Conservation (phyloP, 2,113 vertebrate genomes). For the Theropithecus gelada region DNA sequence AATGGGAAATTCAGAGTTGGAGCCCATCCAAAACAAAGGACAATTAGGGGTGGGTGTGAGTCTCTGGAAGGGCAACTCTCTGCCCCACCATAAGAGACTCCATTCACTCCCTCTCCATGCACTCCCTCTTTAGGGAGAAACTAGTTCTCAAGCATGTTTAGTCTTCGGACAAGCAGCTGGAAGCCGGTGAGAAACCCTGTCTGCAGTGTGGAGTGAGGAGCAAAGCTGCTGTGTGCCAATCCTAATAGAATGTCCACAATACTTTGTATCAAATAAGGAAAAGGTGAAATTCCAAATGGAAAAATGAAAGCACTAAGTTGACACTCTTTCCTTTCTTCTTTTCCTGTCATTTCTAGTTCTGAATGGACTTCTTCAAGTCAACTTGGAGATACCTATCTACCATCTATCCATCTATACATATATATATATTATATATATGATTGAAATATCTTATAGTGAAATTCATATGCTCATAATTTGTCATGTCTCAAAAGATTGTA, state of each 20-base stretch:
- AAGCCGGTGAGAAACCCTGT: background rate
- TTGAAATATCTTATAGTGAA: background rate
- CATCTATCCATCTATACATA: background rate
- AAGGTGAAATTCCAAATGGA: background rate
- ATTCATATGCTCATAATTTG: background rate
- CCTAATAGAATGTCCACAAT: background rate
- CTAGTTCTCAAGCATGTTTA: background rate
- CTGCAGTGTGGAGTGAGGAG: rapidly evolving
- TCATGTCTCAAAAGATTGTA: background rate
- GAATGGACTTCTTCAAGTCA: background rate
- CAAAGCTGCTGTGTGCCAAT: rapidly evolving
- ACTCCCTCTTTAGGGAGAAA: background rate
- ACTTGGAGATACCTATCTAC: background rate
- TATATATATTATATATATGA: background rate
- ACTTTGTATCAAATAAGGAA: background rate
- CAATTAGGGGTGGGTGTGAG: background rate
- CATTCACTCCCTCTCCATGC: background rate
- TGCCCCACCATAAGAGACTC: rapidly evolving
- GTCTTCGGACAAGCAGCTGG: rapidly evolving
- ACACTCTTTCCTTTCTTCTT: too few relatives aligned
- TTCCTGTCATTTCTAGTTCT: background rate
- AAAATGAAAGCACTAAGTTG: background rate
- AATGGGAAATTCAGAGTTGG: background rate
- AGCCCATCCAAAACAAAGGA: rapidly evolving
- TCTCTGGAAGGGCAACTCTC: background rate